Evolutionary conservation across 92 coral and sea anemone genomes (phyloP).

Genomic region (Phymanthus crucifer): DNA sequence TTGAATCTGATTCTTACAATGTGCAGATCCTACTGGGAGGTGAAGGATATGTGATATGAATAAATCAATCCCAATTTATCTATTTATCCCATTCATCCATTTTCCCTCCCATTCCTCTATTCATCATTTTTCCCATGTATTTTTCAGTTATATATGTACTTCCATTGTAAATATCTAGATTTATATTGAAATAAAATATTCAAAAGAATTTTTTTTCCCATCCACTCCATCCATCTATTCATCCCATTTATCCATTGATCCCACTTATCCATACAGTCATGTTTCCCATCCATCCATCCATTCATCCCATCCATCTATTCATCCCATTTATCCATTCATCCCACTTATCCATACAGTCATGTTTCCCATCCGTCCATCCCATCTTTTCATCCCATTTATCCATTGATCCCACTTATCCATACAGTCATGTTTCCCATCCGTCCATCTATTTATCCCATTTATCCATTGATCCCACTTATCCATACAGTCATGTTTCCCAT

Average conservation of each 20-base stretch:
- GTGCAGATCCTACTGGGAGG: conserved; percentile 97
- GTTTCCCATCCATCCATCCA: not conserved
- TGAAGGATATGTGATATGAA: conserved; percentile 12
- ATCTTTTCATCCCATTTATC: no score
- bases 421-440: not conserved
- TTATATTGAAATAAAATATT: no score
- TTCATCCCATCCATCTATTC: not conserved
- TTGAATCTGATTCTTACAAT: conserved; percentile 92
- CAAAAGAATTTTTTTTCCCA: no score
- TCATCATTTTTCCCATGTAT: not conserved
- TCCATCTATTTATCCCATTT: not conserved
- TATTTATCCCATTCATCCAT: not conserved
- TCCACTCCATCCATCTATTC: no score
- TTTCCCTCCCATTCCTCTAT: not conserved
- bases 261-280: not conserved
- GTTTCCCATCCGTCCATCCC: no score
- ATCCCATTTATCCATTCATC: not conserved
- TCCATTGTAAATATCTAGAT: no score
- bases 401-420: no score
- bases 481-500: no score
- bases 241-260: not conserved
- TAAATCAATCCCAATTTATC: not conserved
- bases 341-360: not conserved
- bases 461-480: no score
- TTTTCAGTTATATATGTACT: no score